Base-by-base conservation (phyloP, 92 coral and sea anemone species). In the Palythoa heliodiscus region DNA sequence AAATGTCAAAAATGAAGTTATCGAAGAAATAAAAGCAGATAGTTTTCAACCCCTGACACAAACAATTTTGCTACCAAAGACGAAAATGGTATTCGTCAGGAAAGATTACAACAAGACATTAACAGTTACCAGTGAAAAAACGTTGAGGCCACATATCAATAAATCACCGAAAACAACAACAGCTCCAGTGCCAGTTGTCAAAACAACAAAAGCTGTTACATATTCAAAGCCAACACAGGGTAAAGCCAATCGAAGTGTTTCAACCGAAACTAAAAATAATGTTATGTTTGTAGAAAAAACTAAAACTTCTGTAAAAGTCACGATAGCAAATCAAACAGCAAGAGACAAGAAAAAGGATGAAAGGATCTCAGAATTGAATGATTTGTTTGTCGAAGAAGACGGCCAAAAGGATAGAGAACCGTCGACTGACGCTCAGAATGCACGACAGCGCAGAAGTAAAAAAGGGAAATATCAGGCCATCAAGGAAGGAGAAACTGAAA, bases 271-370 rank as follows among this genome's bases (percentile, higher is more conserved):
- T 22, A 80, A 67, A 13, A 22, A 66, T 16, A 47, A 47, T 14
- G 74, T 80, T 39, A 23, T 63, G 25, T 79, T 80, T 69, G 64
- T 80, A 64, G 73, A 80, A 47, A 80, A 69, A 67, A 80, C 73
- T 13, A 80, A 80, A 29, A n/a, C 61, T 19, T 50, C 84, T 5
- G 60, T 80, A 15, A 80, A 80, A 66, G 84, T 80, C 58, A 80
- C 73, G 22, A 14, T 66, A 23, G 52, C 16, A 15, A n/a, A 47
- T n/a, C 73, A 53, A 12, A 8, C 4, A 10, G 29, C 11, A 5
- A 78, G n/a, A 24, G 73, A 66, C 60, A 80, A 66, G 61, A 67
- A 66, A 24, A n/a, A 22, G 22, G 58, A 61, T 19, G 11, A 40
- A 47, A 14, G 15, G 16, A 1, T 60, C 15, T 14, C 17, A 13